phyloP scores from a whole-genome alignment of 37 sponge, comb jelly and placozoan genomes.

The Crambe crambe region DNA sequence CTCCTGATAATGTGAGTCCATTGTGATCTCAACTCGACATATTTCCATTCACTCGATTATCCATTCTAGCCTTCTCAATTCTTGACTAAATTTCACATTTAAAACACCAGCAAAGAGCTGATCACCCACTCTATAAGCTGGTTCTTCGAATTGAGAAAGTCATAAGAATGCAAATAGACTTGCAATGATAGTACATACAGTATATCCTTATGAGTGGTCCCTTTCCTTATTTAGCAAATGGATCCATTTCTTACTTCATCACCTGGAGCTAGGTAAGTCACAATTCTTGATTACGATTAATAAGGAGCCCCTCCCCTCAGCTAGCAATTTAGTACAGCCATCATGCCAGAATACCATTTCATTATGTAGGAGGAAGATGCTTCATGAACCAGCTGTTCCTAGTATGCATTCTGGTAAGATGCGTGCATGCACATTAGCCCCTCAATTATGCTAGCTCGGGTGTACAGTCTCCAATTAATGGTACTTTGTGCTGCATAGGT shows the following conservation, averaged over 20 bases:
- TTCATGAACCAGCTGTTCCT: not conserved
- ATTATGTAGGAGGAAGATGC: conserved; percentile 11
- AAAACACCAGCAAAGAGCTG: too few species aligned
- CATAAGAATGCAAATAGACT: not conserved
- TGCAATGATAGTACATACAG: not conserved
- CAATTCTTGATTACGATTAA: not conserved
- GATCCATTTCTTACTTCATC: conserved; percentile 61
- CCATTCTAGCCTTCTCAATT: too few species aligned
- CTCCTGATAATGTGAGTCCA: conserved; percentile 37
- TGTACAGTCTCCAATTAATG: not conserved
- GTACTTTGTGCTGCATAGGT: not conserved
- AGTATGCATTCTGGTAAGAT: not conserved
- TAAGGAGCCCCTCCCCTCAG: not conserved
- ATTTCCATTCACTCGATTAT: not conserved
- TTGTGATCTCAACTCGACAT: not conserved
- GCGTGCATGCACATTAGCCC: too few species aligned
- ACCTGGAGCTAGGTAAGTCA: conserved; percentile 24
- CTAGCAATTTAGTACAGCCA: not conserved
- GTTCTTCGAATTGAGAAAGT: not conserved
- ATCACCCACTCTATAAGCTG: too few species aligned
- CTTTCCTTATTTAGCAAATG: conserved; percentile 7
- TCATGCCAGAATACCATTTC: not conserved
- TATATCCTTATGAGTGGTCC: not conserved
- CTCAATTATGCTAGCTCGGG: too few species aligned
- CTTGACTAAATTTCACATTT: too few species aligned